A percentile compares a stretch with the other conserved stretches of the same genome.
Conservation (phyloP, 2,888 invertebrate genomes). For the Parnassius smintheus region DNA sequence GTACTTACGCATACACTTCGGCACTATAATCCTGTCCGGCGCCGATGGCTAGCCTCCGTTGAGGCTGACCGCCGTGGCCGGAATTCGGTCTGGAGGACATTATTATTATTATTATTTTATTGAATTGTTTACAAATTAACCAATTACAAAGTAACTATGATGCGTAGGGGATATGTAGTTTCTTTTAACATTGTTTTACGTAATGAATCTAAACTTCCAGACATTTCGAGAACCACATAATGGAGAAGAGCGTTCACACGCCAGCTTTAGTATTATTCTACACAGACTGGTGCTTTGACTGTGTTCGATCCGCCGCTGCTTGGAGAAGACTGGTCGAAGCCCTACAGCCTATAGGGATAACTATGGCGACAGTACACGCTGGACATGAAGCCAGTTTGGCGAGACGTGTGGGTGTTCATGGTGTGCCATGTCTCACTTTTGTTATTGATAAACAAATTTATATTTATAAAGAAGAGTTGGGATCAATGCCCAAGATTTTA, state of each 20-base stretch:
- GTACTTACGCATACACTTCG: too few relatives aligned
- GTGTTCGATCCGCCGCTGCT: slow-evolving; percentile 92
- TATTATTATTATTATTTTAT: too few relatives aligned
- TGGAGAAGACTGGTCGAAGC: slow-evolving; percentile 93
- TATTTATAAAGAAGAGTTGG: slow-evolving; percentile 90
- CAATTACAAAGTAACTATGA: too few relatives aligned
- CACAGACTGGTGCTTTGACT: slow-evolving; percentile 97
- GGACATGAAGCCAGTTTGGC: slow-evolving; percentile 90
- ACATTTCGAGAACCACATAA: slow-evolving; percentile 91
- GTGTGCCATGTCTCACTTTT: slow-evolving; percentile 90
- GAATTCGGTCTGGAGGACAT: too few relatives aligned
- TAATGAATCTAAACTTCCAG: slow-evolving; percentile 61
- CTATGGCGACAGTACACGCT: slow-evolving; percentile 90
- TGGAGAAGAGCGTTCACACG: slow-evolving; percentile 90
- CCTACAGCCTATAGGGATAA: slow-evolving; percentile 91
- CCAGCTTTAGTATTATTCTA: slow-evolving; percentile 95
- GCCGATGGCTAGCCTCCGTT: too few relatives aligned
- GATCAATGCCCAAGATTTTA: slow-evolving; percentile 89
- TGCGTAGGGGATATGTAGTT: too few relatives aligned
- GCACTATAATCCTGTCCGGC: too few relatives aligned
- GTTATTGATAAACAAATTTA: slow-evolving; percentile 91
- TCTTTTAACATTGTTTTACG: too few relatives aligned
- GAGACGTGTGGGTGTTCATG: slow-evolving; percentile 88
- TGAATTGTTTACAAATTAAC: too few relatives aligned
- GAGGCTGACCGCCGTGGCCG: too few relatives aligned